Percentiles rank a stretch among this genome's conserved stretches.
phyloP scores from a whole-genome alignment of 2,888 invertebrate species.

The Volucella inanis region DNA sequence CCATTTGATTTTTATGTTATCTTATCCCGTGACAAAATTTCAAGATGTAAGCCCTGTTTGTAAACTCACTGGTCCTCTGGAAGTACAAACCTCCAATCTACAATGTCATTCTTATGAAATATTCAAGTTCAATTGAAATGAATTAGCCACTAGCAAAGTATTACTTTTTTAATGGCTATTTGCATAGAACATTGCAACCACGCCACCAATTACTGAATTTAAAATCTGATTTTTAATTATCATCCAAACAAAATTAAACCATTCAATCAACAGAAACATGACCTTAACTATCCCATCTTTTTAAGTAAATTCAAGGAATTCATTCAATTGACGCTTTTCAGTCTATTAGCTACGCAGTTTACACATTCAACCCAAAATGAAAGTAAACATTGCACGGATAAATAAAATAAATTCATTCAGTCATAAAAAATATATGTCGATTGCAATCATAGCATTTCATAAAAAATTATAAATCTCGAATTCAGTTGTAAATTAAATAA shows the following conservation, averaged over 20 bases:
- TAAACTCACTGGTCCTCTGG: no score
- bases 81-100: no score
- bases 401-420: constrained; percentile 24
- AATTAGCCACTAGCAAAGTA: no score
- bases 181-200: not conserved
- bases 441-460: not conserved
- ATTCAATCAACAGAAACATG: constrained; percentile 4
- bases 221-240: not conserved
- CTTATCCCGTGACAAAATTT: not conserved
- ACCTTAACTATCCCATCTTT: not conserved
- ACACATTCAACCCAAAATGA: constrained; percentile 3
- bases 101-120: not conserved
- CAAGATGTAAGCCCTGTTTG: no score
- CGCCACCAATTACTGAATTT: not conserved
- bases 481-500: not conserved
- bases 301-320: constrained; percentile 10
- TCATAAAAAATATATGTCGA: not conserved
- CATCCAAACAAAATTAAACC: not conserved
- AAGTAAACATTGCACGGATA: constrained; percentile 8
- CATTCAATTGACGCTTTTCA: constrained; percentile 19
- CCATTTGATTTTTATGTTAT: not conserved
- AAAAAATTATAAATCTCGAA: not conserved
- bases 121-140: no score
- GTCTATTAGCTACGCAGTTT: constrained; percentile 3
- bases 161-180: no score